Evolutionary conservation across 2,888 invertebrate genomes (phyloP), one percentile per base, ranked within the genome.

Genomic region (Conomelus anceps): DNA sequence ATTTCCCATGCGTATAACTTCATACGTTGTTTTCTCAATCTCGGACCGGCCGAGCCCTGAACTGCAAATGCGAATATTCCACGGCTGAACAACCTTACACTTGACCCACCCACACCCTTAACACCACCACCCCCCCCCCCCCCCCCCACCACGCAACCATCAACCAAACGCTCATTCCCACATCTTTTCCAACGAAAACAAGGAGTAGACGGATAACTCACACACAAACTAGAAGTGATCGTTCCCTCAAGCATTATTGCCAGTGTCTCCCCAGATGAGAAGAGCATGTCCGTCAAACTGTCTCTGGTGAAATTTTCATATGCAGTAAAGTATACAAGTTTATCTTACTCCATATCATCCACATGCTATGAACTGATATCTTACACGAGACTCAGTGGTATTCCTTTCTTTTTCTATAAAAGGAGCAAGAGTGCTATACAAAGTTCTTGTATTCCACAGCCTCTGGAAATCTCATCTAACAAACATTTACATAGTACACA

Each of bases 1-100:
- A 88, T 88, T 88, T 88, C 88, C 88, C 88, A 88, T 88, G 88
- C 88, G 88, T 88, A 88, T 88, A 88, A 85, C 22, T 85, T 88
- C 88, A 88, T 88, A 88, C 88, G 41, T 23, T 88, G 88, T 84
- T 88, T 86, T 86, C 86, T 86, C 86, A 86, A 86, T 86, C 86
- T 86, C 23, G 24, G 23, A 86, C 63, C 63, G 63, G n/a, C 63
- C 63, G n/a, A 13, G 26, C 26, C 11, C 26, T 26, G 6, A 63
- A 34, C 34, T 34, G 34, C 34, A 34, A 34, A 63, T 63, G 63
- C n/a, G 63, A 63, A 63, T 63, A 63, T 63, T 63, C 63, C 63
- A 63, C 20, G 63, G 63, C 63, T 63, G 63, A 63, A 63, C 63
- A 20, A 63, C n/a, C 63, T 63, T n/a, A 7, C 63, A 63, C 63